These are phyloP conservation scores for Drosophila biarmipes DNA, from an alignment of 1,140 invertebrate genomes.

Conservation along the genomic window DNA sequence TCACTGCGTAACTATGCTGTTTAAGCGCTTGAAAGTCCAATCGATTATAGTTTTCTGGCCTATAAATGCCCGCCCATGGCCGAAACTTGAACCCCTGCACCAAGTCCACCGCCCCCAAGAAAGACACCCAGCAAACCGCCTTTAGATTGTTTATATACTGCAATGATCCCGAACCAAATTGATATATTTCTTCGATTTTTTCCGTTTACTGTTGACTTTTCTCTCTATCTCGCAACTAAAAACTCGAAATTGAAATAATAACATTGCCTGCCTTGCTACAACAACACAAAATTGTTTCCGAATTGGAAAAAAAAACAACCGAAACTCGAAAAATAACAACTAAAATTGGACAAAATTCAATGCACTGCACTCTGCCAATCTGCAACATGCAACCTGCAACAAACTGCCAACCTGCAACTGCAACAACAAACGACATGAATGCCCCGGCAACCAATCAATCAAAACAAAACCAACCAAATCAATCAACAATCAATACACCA, in stretches of 20 bases:
- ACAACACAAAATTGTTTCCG: conserved; percentile 32
- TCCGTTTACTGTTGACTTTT: conserved; percentile 55
- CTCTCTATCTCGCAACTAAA: conserved; percentile 21
- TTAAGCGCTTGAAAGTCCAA: not conserved
- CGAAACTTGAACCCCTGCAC: conserved; percentile 35
- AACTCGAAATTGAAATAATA: conserved; percentile 26
- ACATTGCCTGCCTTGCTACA: conserved; percentile 69
- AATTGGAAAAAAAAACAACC: conserved; percentile 25
- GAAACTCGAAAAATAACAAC: not conserved
- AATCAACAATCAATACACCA: conserved; percentile 14
- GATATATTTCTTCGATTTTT: conserved; percentile 47
- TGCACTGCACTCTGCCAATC: conserved; percentile 48
- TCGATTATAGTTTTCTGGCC: not conserved
- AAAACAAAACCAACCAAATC: conserved; percentile 14
- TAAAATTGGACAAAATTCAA: conserved; percentile 38
- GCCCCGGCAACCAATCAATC: conserved; percentile 26
- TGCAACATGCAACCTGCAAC: conserved; percentile 29
- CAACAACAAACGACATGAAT: conserved; percentile 51
- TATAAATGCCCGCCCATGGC: conserved; percentile 15
- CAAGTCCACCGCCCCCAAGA: conserved; percentile 14
- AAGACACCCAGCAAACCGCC: conserved; percentile 9
- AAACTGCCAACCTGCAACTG: conserved; percentile 20
- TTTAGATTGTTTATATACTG: conserved; percentile 43
- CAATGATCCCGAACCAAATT: conserved; percentile 39
- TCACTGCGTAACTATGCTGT: not conserved